Base-by-base conservation (phyloP, 2,888 invertebrate species). In the Formica aserva region DNA sequence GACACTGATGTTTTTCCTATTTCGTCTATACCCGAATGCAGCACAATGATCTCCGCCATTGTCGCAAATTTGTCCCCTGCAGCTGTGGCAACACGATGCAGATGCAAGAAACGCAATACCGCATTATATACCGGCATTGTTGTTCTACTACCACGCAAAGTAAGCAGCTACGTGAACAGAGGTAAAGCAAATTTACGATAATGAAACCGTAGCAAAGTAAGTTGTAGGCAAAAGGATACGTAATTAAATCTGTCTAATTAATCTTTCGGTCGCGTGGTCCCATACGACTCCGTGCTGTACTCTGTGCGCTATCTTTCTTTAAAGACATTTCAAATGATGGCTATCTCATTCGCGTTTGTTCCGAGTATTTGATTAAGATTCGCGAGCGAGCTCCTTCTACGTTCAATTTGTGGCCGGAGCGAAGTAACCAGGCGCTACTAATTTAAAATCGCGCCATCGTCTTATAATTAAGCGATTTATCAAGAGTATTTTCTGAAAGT, bases 231-330 rank as follows among this genome's bases (percentile, higher is more conserved):
- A 78, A 78, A 78, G 78, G 78, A 71, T 71, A 78, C 45, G 72
- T 78, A 78, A 78, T 78, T 78, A 78, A 78, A 78, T 78, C 78
- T 78, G 78, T 78, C 78, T 78, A 78, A 78, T 78, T 78, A 78
- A 78, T 78, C 78, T 78, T 78, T 78, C 45, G 60, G 78, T 62
- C 78, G 48, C n/a, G 72, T 60, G 72, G 60, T 62, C 78, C 78
- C 78, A 78, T 60, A 78, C 78, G 78, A 78, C 32, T 48, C 45
- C 71, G 29, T 45, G 32, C 45, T 29, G 35, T 45, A 1, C 26
- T 9, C 45, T 4, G 13, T 13, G 78, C 57, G 18, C 35, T 38
- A 57, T 78, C 78, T 72, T 78, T 78, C 78, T 35, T 72, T 71
- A 72, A 78, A 71, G 78, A 69, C 72, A 72, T 72, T 78, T 62